Base-by-base conservation (phyloP, 30 jellyfish, hydroid and myxozoan species). In the Nemopilema nomurai region DNA sequence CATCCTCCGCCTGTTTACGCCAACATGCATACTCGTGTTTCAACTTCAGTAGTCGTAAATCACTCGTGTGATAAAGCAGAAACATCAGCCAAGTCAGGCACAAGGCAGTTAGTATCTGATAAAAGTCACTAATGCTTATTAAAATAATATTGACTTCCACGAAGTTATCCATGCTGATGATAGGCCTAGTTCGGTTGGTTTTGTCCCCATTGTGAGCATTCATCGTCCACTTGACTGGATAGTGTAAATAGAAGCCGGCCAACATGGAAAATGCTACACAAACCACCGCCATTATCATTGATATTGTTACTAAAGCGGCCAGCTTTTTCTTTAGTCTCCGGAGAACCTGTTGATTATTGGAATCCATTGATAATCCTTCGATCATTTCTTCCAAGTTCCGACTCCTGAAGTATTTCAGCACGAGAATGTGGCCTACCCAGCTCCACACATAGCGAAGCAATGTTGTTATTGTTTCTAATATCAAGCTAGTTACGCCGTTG, bases 71-170 rank as follows among this genome's bases (percentile, higher is more conserved):
- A 21, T 65, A 24, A 28, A 78, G 87, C 18, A 78, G 69, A 20
- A 28, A 78, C 87, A 78, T 78, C 32, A 78, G 57, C 87, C 87
- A 78, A 13, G 79, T 78, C 24, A 78, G 21, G 49, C 65, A 78
- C 49, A 78, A 9, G 0, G 74, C 25, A 8, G 49, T 29, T 1
- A 63, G 87, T 8, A 62, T 65, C 0, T 24, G 31, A 31, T 31
- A 78, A 7, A 78, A 22, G 71, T 70, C 80, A 24, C 80, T 70
- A 0, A 28, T 28, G 80, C 80, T 70, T 70, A 70, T 70, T 63
- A 70, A 16, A 70, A 8, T 1, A 4, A 24, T 28, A 17, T 27
- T 52, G 19, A 23, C 63, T 53, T 7, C 19, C 21, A 27, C 21
- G 24, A 70, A 25, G 24, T 24, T 21, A 6, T 30, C 63, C 18